Base-by-base conservation (phyloP, 2,888 invertebrate genomes). In the Amiota communis region DNA sequence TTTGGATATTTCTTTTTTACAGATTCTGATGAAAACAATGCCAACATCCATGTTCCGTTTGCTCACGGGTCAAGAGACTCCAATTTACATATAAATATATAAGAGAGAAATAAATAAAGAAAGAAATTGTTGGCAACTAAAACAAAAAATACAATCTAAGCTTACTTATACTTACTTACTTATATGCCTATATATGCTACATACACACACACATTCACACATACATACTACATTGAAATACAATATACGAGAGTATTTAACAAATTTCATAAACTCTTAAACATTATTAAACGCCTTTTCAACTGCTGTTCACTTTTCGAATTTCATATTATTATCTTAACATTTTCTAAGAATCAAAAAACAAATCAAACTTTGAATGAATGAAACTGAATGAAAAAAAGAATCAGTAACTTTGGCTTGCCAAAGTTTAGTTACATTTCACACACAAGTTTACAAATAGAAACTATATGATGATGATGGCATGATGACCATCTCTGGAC, bases 1-100 rank as follows among this genome's bases (percentile, higher is more conserved):
- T 36, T 36, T 36, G 6, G 36, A 2, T 36, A 36, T 23, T 20
- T 72, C 61, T 56, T 74, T 75, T 76, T 92, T 92, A 49, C 92
- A 98, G 98, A 99, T 99, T 87, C 93, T 98, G 87, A 99, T 99
- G 99, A 99, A 99, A 92, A 99, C 99, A 72, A 99, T 99, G 99
- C 99, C 99, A 84, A 99, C 99, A 82, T 99, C 99, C 79, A 99
- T 99, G 97, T 99, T 98, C 92, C 94, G 99, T 88, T 93, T 99
- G 89, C 92, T 99, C 88, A 99, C 99, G 83, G 99, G 99, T 75
- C 99, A 99, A 91, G 99, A 99, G 92, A 97, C 97, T 89, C 99
- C 99, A 83, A 96, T 98, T 91, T 99, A 98, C 92, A 98, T 99
- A 91, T 99, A 95, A 85, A 72, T 57, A 36, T 36, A 36, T 23